Conservation (phyloP, 2,113 vertebrate species). For the Physeter macrocephalus region DNA sequence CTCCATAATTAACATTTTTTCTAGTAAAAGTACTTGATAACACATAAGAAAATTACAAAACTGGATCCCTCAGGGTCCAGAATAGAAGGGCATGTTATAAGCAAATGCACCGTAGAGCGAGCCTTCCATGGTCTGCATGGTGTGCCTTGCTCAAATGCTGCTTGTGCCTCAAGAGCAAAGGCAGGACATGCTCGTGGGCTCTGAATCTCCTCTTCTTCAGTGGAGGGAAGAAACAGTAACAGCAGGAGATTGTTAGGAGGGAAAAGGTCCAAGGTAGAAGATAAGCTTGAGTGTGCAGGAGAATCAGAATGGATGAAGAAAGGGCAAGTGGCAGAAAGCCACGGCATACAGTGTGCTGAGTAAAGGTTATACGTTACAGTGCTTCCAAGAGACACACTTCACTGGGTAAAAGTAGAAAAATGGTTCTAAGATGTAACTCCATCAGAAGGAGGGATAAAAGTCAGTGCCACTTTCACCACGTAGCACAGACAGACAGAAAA, state of each 20-base stretch:
- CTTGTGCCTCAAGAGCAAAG: neutral
- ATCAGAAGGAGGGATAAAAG: neutral
- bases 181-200: rapidly evolving
- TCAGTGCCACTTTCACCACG: neutral
- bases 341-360: neutral
- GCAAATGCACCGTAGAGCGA: neutral
- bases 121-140: neutral
- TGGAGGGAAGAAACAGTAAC: rapidly evolving
- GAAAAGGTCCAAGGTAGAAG: neutral
- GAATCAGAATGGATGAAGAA: neutral
- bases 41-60: neutral
- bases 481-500: neutral
- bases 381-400: neutral
- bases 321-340: neutral
- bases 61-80: neutral
- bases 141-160: neutral
- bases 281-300: neutral
- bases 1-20: slow-evolving; percentile 1
- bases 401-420: neutral
- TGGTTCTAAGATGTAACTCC: neutral
- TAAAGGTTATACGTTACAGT: neutral
- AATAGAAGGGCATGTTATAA: neutral
- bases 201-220: neutral
- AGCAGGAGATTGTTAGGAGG: no score
- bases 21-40: neutral